Base-by-base conservation (phyloP, 2,888 invertebrate genomes). In the Hyposoter didymator region DNA sequence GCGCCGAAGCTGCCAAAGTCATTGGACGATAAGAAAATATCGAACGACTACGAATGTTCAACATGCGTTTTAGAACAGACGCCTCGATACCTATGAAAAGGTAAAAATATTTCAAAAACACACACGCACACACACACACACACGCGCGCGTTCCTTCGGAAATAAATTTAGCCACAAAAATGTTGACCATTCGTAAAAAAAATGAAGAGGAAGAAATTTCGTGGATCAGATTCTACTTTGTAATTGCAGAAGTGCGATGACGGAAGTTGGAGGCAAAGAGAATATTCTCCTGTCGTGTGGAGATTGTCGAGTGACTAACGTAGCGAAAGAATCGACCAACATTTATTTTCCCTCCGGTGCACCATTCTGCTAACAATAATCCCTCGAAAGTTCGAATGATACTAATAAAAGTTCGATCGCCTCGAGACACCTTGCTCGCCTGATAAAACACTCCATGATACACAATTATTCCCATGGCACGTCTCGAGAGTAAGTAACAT, bases 401-500 rank as follows among this genome's bases (percentile, higher is more conserved):
- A 59, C 17, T 17, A 19, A 14, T 32, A 49, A 83, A 55, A 55
- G 64, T 78, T 70, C 66, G 72, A 81, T 79, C 78, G 76, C 64
- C 43, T 76, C 79, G 81, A 72, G 76, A 79, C 49, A 83, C 76
- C 72, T 81, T 35, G 78, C 52, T 64, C 82, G 69, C 59, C 52
- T 64, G 81, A 75, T 86, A 78, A 62, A 49, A 79, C 72, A 84
- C 82, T 76, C 80, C 79, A 82, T 85, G 84, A 78, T 66, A 83
- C 22, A 82, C 74, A 73, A 85, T 85, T 84, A 80, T 91, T 91
- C 91, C 90, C 89, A 92, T 92, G 92, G 92, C 92, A 90, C 91
- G 92, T 87, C 91, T 92, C 88, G 92, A 92, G 91, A 92, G 92
- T 92, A 92, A 92, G 92, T 92, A 84, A 86, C 62, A 85, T 80